Evolutionary conservation across 2,888 invertebrate genomes (phyloP).

Genomic region (Plagodis pulveraria): DNA sequence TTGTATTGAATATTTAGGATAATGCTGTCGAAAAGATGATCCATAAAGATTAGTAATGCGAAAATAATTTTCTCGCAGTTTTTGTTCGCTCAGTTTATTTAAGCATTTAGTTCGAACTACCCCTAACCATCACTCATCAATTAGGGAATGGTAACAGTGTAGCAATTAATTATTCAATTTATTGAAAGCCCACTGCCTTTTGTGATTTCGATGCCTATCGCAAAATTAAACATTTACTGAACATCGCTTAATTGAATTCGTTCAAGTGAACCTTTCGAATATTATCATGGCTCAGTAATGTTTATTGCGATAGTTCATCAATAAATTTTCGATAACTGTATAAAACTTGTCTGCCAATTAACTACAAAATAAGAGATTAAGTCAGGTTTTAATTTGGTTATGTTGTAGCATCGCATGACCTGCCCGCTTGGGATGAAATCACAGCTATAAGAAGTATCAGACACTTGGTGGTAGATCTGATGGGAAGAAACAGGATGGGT

Average conservation of each 20-base stretch:
- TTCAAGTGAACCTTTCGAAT: conserved; percentile 14
- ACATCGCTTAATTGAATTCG: conserved; percentile 28
- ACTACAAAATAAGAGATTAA: no score
- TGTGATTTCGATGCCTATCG: conserved; percentile 26
- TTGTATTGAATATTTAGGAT: no score
- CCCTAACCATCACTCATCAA: conserved; percentile 23
- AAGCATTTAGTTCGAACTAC: conserved; percentile 18
- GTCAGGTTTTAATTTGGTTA: no score
- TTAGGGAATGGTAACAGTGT: conserved; percentile 21
- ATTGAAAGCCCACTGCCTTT: conserved; percentile 29
- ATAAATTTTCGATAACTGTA: neutral
- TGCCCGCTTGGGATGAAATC: no score
- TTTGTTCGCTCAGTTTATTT: conserved; percentile 13
- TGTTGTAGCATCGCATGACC: no score
- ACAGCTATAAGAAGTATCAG: no score
- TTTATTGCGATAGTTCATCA: conserved; percentile 12
- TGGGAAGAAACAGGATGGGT: no score
- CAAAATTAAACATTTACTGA: conserved; percentile 31
- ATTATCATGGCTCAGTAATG: conserved; percentile 5
- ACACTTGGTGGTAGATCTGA: no score
- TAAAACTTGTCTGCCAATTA: neutral
- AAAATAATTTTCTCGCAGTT: conserved; percentile 16
- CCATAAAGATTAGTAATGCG: neutral
- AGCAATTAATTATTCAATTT: conserved; percentile 36
- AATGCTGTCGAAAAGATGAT: no score